Evolutionary conservation across 2,113 vertebrate species (phyloP).

Genomic region (Miniopterus natalensis): DNA sequence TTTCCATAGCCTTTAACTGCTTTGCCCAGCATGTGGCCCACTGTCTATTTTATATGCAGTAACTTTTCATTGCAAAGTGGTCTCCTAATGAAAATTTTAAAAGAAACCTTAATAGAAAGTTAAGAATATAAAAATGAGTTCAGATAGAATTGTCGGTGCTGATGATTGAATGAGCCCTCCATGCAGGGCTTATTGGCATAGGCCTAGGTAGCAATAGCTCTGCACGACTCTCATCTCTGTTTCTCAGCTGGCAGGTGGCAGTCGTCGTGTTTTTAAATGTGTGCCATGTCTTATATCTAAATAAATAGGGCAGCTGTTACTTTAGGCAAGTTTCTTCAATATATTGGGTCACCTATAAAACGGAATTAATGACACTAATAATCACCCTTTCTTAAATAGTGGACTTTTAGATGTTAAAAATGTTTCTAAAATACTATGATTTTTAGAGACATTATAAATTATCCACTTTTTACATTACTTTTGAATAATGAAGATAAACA

Average conservation of each 20-base stretch:
- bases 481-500: not conserved
- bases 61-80: not conserved
- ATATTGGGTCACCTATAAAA: not conserved
- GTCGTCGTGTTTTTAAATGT: constrained; percentile 2
- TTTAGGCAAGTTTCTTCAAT: constrained; percentile 17
- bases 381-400: not conserved
- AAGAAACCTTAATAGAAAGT: not conserved
- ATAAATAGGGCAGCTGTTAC: not conserved
- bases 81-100: not conserved
- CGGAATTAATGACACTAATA: not conserved
- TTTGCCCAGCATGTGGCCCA: not conserved
- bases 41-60: not conserved
- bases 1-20: not conserved
- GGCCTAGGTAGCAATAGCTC: not conserved
- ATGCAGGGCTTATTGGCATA: not conserved
- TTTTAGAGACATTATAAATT: not conserved
- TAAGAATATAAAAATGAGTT: constrained; percentile 29
- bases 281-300: not conserved
- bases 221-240: not conserved
- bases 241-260: not conserved
- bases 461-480: not conserved
- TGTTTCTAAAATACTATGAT: not conserved
- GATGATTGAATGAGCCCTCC: not conserved
- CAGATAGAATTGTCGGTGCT: not conserved
- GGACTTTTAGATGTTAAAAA: not conserved